phyloP scores from a whole-genome alignment of 2,888 invertebrate species.

The Laspeyria flexula region DNA sequence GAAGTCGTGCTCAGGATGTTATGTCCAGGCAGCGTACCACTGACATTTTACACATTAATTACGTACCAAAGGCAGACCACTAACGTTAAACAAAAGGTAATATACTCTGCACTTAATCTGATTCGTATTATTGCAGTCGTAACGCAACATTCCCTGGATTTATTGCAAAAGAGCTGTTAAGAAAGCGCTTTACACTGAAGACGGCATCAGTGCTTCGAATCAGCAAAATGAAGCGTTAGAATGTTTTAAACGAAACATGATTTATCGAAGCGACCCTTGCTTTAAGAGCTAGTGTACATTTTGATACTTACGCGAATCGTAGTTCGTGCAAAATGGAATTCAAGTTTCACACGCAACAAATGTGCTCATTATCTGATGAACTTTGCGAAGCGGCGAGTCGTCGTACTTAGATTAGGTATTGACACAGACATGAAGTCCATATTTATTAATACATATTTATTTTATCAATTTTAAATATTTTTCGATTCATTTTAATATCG shows the following conservation, averaged over 20 bases:
- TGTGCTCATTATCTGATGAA: conserved; percentile 84
- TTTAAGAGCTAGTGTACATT: conserved; percentile 62
- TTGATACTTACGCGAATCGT: conserved; percentile 77
- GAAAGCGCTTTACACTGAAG: conserved; percentile 59
- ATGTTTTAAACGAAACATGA: conserved; percentile 65
- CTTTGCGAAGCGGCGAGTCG: conserved; percentile 66
- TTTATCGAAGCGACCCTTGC: conserved; percentile 64
- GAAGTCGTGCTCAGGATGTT: conserved; percentile 44
- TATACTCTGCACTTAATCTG: conserved; percentile 73
- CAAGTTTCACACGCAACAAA: conserved; percentile 86
- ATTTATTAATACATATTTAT: not conserved
- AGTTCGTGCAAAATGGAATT: conserved; percentile 81
- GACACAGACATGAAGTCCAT: conserved; percentile 22
- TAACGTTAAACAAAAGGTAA: conserved; percentile 70
- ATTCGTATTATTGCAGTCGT: conserved; percentile 77
- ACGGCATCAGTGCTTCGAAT: conserved; percentile 70
- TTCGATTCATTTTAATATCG: too few relatives aligned
- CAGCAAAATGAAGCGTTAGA: conserved; percentile 75
- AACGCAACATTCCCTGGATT: conserved; percentile 76
- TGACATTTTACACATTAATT: conserved; percentile 66
- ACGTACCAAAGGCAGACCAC: conserved; percentile 59
- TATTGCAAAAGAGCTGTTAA: conserved; percentile 81
- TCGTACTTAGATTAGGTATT: conserved; percentile 50
- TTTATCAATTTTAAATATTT: too few relatives aligned
- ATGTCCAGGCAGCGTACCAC: conserved; percentile 37